Evolutionary conservation across 1,140 invertebrate genomes (phyloP).

Genomic region (Aculops lycopersici): DNA sequence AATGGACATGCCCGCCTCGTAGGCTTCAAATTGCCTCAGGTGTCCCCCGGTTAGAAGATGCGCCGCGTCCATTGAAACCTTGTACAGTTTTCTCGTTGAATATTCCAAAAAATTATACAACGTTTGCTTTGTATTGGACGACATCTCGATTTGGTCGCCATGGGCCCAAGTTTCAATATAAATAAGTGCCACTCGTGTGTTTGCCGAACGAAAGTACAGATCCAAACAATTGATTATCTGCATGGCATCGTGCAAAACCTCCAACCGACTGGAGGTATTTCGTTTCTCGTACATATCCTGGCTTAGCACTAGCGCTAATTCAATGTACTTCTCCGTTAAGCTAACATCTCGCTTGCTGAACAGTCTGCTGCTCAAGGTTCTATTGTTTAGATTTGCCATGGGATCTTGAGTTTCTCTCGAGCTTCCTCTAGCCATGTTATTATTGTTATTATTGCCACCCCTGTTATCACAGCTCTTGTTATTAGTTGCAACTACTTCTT

Average conservation of each 20-base stretch:
- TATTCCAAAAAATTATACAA: slow-evolving; percentile 65
- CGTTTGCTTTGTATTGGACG: slow-evolving; percentile 22
- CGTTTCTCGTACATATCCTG: neutral
- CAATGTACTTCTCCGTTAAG: neutral
- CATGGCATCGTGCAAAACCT: slow-evolving; percentile 70
- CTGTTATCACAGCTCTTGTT: too few species aligned
- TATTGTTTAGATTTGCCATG: neutral
- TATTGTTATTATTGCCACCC: too few species aligned
- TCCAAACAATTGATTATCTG: slow-evolving; percentile 87
- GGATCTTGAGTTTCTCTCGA: too few species aligned
- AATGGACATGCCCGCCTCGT: slow-evolving; percentile 61
- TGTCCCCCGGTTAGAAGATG: slow-evolving; percentile 60
- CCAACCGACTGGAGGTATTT: slow-evolving; percentile 20
- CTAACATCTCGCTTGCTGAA: neutral
- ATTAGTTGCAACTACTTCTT: too few species aligned
- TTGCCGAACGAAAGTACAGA: slow-evolving; percentile 66
- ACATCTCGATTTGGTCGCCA: slow-evolving; percentile 42
- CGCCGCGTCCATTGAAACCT: slow-evolving; percentile 50
- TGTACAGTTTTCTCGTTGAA: slow-evolving; percentile 40
- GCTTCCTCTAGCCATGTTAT: too few species aligned
- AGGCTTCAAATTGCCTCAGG: slow-evolving; percentile 38
- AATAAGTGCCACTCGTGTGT: slow-evolving; percentile 62
- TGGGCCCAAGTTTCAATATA: slow-evolving; percentile 86
- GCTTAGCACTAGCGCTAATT: neutral
- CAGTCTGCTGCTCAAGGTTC: neutral